These are phyloP conservation scores for Drosophila malerkotliana DNA, from an alignment of 1,140 invertebrate genomes.

Conservation along the genomic window DNA sequence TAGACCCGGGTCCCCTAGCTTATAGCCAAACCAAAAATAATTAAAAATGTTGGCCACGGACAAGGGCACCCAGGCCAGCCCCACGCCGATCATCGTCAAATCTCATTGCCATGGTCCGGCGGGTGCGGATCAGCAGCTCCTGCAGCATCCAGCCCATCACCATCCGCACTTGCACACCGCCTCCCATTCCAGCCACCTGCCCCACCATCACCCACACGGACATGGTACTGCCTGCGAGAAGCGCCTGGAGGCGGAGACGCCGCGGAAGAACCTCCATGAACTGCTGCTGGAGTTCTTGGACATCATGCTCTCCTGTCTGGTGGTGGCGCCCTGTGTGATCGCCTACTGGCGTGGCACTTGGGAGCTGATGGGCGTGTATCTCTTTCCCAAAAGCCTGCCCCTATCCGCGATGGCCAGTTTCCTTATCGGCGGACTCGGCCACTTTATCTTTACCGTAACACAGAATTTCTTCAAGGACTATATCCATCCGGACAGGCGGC, in stretches of 20 bases:
- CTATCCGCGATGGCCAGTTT: constrained; percentile 88
- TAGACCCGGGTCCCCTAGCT: not conserved
- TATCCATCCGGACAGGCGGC: constrained; percentile 88
- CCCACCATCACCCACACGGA: constrained; percentile 12
- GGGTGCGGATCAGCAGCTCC: constrained; percentile 42
- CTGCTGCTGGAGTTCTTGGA: constrained; percentile 88
- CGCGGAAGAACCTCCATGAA: constrained; percentile 80
- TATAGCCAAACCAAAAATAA: constrained; percentile 4
- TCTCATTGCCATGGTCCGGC: constrained; percentile 51
- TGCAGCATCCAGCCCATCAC: constrained; percentile 38
- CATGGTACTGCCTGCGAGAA: constrained; percentile 41
- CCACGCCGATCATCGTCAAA: constrained; percentile 58
- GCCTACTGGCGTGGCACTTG: constrained; percentile 94
- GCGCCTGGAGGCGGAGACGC: constrained; percentile 79
- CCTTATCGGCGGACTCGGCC: constrained; percentile 87
- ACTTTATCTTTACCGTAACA: constrained; percentile 88
- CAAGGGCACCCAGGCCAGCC: constrained; percentile 40
- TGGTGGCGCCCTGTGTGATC: constrained; percentile 92
- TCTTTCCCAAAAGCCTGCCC: constrained; percentile 86
- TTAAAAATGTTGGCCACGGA: constrained; percentile 57
- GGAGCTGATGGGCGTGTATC: constrained; percentile 90
- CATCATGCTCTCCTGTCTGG: constrained; percentile 88
- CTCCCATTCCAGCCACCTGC: constrained; percentile 33
- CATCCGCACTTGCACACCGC: constrained; percentile 12
- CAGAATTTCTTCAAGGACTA: constrained; percentile 87